Percentiles rank a stretch among this genome's conserved stretches.
Evolutionary conservation across 1,140 invertebrate species (phyloP).

Genomic region (Lucilia sericata): DNA sequence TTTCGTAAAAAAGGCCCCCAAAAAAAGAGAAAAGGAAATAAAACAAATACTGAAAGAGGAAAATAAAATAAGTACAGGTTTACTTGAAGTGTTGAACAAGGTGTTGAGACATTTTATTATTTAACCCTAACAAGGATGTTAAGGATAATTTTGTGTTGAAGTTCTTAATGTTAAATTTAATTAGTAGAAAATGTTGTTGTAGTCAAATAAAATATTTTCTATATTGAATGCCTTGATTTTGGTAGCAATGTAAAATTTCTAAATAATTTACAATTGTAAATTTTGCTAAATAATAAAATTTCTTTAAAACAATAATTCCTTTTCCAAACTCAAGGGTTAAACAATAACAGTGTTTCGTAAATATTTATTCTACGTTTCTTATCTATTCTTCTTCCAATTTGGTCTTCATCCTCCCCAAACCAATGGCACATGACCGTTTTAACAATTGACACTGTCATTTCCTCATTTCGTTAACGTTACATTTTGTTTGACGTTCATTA

Average conservation of each 20-base stretch:
- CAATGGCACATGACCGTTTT: slow-evolving; percentile 20
- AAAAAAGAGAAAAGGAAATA: neutral
- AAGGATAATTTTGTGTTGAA: neutral
- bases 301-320: neutral
- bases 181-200: too few relatives aligned
- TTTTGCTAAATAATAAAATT: too few relatives aligned
- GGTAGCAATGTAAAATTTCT: too few relatives aligned
- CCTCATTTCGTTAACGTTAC: neutral
- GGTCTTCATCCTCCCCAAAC: neutral
- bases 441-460: slow-evolving; percentile 40
- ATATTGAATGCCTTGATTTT: too few relatives aligned
- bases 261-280: too few relatives aligned
- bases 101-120: slow-evolving; percentile 17
- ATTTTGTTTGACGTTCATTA: neutral
- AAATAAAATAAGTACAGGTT: neutral
- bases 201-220: too few relatives aligned
- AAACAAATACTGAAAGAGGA: neutral
- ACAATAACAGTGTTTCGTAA: neutral
- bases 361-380: neutral
- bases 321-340: neutral
- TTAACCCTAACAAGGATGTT: neutral
- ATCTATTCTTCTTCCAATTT: neutral
- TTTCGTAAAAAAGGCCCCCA: neutral
- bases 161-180: too few relatives aligned
- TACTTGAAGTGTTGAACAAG: neutral